Evolutionary conservation across 2,888 invertebrate species (phyloP).

Genomic region (Marasmarcha lunaedactyla): DNA sequence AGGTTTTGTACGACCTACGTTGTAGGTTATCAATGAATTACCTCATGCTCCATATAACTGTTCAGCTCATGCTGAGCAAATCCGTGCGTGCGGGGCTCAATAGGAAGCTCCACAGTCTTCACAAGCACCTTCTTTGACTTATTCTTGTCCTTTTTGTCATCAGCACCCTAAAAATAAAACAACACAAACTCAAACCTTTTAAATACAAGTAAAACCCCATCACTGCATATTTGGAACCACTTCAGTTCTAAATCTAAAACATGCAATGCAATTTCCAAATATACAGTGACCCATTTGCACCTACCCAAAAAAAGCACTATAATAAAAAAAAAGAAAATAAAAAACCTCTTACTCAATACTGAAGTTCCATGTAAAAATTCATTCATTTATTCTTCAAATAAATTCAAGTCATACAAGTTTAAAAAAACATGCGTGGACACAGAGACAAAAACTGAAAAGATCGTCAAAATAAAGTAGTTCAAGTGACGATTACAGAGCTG

Average conservation of each 20-base stretch:
- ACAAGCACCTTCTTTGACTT: constrained; percentile 79
- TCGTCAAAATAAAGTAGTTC: background rate
- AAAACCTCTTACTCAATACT: constrained; percentile 14
- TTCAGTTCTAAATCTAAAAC: background rate
- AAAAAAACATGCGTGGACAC: constrained; percentile 67
- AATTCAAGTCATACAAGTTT: constrained; percentile 17
- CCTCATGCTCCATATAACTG: constrained; percentile 83
- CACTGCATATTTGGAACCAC: constrained; percentile 24
- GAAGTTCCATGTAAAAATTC: constrained; percentile 13
- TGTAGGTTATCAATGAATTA: too few species aligned
- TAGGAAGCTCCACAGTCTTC: constrained; percentile 86
- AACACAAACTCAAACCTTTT: constrained; percentile 35
- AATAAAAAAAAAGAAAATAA: constrained; percentile 20
- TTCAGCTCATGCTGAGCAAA: constrained; percentile 79
- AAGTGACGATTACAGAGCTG: background rate
- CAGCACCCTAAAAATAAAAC: constrained; percentile 57
- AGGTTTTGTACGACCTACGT: background rate
- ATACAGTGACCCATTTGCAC: constrained; percentile 64
- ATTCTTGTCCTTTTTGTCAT: constrained; percentile 75
- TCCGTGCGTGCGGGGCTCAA: constrained; percentile 82
- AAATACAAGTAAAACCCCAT: constrained; percentile 34
- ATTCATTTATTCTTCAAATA: background rate
- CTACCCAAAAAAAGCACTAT: constrained; percentile 22
- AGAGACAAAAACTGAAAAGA: constrained; percentile 33
- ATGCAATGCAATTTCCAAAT: constrained; percentile 29